Evolutionary conservation across 2,113 vertebrate species (phyloP).

Genomic region (Sphyrna mokarran): DNA sequence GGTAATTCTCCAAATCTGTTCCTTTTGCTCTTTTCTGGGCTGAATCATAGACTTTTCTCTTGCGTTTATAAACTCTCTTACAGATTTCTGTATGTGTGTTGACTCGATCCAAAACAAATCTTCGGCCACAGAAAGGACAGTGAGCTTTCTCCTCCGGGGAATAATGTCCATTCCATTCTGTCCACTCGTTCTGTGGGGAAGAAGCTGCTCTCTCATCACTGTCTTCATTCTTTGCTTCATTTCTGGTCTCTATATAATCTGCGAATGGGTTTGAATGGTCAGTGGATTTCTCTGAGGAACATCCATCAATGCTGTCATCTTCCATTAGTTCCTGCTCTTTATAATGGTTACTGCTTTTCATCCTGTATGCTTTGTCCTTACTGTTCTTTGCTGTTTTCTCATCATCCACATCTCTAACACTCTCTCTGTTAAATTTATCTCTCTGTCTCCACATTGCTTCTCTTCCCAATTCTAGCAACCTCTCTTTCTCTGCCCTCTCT

Average conservation of each 20-base stretch:
- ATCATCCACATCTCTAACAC: background rate
- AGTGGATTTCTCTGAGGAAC: background rate
- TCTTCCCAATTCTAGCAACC: background rate
- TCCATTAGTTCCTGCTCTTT: too few species aligned
- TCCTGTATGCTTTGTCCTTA: background rate
- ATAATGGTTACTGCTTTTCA: background rate
- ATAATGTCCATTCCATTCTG: background rate
- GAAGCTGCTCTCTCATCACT: too few species aligned
- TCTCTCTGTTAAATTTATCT: background rate
- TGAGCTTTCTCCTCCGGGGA: constrained; percentile 43
- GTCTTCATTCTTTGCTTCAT: background rate
- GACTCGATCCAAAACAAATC: constrained; percentile 59
- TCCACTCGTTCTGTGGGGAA: background rate
- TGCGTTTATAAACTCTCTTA: constrained; percentile 54
- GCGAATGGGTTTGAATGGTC: constrained; percentile 34
- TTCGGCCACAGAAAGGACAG: constrained; percentile 66
- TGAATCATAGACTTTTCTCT: constrained; percentile 68
- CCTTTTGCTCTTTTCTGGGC: constrained; percentile 63
- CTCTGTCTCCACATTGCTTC: background rate
- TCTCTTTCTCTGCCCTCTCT: constrained; percentile 30
- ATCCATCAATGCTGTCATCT: background rate
- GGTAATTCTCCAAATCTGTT: constrained; percentile 63
- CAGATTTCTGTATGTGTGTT: constrained; percentile 67
- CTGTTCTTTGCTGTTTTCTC: background rate
- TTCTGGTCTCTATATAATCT: background rate